Evolutionary conservation across 2,888 invertebrate genomes (phyloP).

Genomic region (Argyra leucocephala): DNA sequence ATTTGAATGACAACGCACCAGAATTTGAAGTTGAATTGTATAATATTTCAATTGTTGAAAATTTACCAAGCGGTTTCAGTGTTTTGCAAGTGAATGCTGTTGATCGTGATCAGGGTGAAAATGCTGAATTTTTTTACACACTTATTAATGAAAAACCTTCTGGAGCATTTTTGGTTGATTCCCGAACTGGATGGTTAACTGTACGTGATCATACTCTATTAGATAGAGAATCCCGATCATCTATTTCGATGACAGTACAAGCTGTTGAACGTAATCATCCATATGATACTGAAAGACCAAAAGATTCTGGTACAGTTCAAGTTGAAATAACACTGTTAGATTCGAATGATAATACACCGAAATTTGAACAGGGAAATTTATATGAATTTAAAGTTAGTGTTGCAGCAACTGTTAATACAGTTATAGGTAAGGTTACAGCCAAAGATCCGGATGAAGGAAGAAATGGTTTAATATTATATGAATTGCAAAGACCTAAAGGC

Average conservation of each 20-base stretch:
- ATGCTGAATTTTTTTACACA: slow-evolving; percentile 73
- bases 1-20: slow-evolving; percentile 75
- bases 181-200: slow-evolving; percentile 74
- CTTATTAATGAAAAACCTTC: slow-evolving; percentile 54
- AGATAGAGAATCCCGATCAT: slow-evolving; percentile 67
- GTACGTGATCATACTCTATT: slow-evolving; percentile 64
- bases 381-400: slow-evolving; percentile 67
- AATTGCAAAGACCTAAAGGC: slow-evolving; percentile 59
- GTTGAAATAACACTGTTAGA: slow-evolving; percentile 77
- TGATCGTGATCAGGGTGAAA: slow-evolving; percentile 76
- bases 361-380: slow-evolving; percentile 71
- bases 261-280: slow-evolving; percentile 68
- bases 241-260: slow-evolving; percentile 64
- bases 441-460: slow-evolving; percentile 62
- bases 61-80: slow-evolving; percentile 67
- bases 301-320: slow-evolving; percentile 50
- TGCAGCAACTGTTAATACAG: slow-evolving; percentile 58
- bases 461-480: slow-evolving; percentile 67
- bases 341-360: slow-evolving; percentile 85
- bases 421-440: slow-evolving; percentile 70
- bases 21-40: slow-evolving; percentile 83
- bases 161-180: slow-evolving; percentile 71
- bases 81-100: slow-evolving; percentile 55
- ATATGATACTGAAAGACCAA: slow-evolving; percentile 37
- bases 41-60: slow-evolving; percentile 86